A percentile compares a stretch with the other conserved stretches of the same genome.
These are phyloP conservation scores for Protophormia terraenovae DNA, from an alignment of 2,888 invertebrate species.

Conservation along the genomic window DNA sequence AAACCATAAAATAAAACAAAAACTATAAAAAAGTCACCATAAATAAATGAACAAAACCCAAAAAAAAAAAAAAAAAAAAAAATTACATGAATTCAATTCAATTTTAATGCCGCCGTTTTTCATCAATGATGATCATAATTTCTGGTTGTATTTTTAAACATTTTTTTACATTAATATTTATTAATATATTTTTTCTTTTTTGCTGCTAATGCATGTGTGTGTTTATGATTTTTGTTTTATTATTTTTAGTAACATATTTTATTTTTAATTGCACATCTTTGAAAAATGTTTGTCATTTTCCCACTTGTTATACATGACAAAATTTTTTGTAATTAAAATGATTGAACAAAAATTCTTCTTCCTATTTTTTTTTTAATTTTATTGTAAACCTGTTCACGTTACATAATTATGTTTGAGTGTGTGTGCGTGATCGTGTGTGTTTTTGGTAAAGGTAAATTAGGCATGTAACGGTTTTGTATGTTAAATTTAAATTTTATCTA, in stretches of 20 bases:
- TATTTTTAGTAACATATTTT: conserved; percentile 44
- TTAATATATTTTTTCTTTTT: too few relatives aligned
- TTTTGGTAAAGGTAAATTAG: neutral
- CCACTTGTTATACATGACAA: conserved; percentile 67
- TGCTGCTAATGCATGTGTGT: neutral
- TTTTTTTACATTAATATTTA: too few relatives aligned
- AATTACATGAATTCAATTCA: conserved; percentile 37
- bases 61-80: conserved; percentile 1
- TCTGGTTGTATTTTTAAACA: conserved; percentile 17
- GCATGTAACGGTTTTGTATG: neutral
- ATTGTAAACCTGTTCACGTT: neutral
- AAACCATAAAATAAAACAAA: conserved; percentile 42
- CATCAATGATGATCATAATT: conserved; percentile 63
- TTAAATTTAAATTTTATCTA: neutral
- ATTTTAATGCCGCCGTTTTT: conserved; percentile 58
- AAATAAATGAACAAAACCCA: neutral
- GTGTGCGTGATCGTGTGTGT: neutral
- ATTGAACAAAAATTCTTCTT: conserved; percentile 26
- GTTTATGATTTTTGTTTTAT: neutral
- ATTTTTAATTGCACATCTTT: conserved; percentile 50
- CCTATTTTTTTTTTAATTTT: neutral
- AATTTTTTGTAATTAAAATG: conserved; percentile 61
- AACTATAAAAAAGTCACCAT: neutral
- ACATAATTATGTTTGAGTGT: neutral
- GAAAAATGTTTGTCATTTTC: conserved; percentile 64